Evolutionary conservation across 2,113 vertebrate species (phyloP).

Genomic region (Bubo scandiacus): DNA sequence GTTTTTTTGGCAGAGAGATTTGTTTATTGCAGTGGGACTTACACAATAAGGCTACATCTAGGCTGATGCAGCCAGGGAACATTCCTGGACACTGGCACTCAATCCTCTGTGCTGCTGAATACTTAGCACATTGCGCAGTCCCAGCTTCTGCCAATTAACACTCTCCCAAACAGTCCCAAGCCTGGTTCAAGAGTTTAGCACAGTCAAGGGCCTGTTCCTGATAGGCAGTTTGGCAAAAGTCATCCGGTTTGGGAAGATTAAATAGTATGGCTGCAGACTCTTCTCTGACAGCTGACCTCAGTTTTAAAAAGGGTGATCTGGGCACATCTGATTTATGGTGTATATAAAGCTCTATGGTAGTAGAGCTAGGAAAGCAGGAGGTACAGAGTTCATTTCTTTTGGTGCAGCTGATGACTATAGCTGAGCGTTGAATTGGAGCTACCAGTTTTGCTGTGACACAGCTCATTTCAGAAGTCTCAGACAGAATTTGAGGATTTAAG

Average conservation of each 20-base stretch:
- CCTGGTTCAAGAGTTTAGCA: accelerated
- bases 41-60: background rate
- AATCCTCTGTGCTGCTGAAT: background rate
- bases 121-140: background rate
- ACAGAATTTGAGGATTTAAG: background rate
- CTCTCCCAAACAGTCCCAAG: background rate
- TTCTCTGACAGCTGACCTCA: background rate
- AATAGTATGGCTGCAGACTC: background rate
- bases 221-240: background rate
- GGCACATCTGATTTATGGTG: background rate
- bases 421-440: background rate
- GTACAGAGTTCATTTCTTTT: background rate
- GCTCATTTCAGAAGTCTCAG: background rate
- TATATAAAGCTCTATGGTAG: background rate
- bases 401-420: background rate
- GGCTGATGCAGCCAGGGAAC: conserved; percentile 30
- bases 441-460: background rate
- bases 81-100: conserved; percentile 17
- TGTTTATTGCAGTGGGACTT: conserved; percentile 21
- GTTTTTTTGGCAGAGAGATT: background rate
- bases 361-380: background rate
- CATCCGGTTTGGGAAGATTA: background rate
- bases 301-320: background rate
- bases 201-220: background rate
- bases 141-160: background rate